These are phyloP conservation scores for Platysteira castanea DNA, from an alignment of 2,113 vertebrate genomes.

Conservation along the genomic window DNA sequence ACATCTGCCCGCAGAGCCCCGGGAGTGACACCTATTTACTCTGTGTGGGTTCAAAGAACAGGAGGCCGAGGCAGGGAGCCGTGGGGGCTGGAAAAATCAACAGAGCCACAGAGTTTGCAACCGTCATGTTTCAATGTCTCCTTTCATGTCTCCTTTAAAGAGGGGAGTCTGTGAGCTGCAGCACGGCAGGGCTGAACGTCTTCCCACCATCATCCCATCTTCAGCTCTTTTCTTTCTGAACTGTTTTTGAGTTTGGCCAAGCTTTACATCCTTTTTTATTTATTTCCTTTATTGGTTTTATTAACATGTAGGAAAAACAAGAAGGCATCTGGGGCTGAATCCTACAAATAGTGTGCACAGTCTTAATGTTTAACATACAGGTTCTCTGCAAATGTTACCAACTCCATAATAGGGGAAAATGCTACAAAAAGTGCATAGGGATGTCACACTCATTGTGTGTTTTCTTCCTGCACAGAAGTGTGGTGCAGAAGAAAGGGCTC, in stretches of 20 bases:
- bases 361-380: neutral
- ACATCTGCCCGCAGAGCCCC: neutral
- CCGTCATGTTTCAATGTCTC: neutral
- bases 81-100: neutral
- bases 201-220: neutral
- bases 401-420: rapidly evolving
- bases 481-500: neutral
- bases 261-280: neutral
- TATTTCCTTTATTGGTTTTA: neutral
- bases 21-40: neutral
- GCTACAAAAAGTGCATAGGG: rapidly evolving
- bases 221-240: neutral
- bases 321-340: neutral
- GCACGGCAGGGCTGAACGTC: rapidly evolving
- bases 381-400: neutral
- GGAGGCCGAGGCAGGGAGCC: neutral
- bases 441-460: rapidly evolving
- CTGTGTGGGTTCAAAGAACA: neutral
- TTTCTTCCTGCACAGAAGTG: neutral
- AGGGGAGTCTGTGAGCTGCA: neutral
- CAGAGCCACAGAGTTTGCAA: neutral
- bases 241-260: neutral
- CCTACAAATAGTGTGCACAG: neutral
- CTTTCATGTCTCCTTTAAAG: neutral
- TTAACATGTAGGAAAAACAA: neutral